These are phyloP conservation scores for Nipponacmea schrenckii DNA, from an alignment of 2,888 invertebrate genomes.

Conservation along the genomic window DNA sequence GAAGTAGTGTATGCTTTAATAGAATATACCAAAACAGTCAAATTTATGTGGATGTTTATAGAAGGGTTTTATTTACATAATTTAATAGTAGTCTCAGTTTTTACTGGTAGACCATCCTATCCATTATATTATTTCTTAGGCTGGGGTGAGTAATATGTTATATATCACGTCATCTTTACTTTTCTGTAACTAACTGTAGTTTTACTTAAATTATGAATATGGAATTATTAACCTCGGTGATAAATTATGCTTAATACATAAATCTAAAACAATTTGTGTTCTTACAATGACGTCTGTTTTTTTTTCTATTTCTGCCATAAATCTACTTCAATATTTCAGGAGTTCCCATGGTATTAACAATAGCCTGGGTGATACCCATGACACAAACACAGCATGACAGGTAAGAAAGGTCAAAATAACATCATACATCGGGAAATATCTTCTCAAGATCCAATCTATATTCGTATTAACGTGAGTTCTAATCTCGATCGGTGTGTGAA, in stretches of 20 bases:
- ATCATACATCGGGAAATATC: too few relatives aligned
- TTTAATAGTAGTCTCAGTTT: slow-evolving; percentile 76
- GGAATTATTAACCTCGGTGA: too few relatives aligned
- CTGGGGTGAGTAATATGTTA: slow-evolving; percentile 68
- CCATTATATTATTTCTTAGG: slow-evolving; percentile 64
- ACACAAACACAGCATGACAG: slow-evolving; percentile 37
- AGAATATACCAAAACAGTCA: slow-evolving; percentile 89
- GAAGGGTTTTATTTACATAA: slow-evolving; percentile 91
- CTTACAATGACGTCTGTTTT: neutral
- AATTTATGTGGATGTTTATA: slow-evolving; percentile 97
- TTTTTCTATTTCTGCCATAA: neutral
- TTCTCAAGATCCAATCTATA: too few relatives aligned
- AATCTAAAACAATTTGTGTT: neutral
- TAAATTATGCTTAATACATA: neutral
- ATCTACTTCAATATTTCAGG: slow-evolving; percentile 31
- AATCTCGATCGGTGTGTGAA: too few relatives aligned
- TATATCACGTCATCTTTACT: neutral
- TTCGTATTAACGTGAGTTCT: too few relatives aligned
- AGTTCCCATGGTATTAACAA: slow-evolving; percentile 45
- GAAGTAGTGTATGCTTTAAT: slow-evolving; percentile 81
- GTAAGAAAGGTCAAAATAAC: slow-evolving; percentile 33
- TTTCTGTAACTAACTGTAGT: neutral
- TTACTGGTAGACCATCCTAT: slow-evolving; percentile 68
- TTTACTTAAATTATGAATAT: too few relatives aligned
- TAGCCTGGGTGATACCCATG: slow-evolving; percentile 57